Percentiles rank a stretch among this genome's conserved stretches.
phyloP scores from a whole-genome alignment of 2,888 invertebrate species.

The Rambutsinella grinnellia region DNA sequence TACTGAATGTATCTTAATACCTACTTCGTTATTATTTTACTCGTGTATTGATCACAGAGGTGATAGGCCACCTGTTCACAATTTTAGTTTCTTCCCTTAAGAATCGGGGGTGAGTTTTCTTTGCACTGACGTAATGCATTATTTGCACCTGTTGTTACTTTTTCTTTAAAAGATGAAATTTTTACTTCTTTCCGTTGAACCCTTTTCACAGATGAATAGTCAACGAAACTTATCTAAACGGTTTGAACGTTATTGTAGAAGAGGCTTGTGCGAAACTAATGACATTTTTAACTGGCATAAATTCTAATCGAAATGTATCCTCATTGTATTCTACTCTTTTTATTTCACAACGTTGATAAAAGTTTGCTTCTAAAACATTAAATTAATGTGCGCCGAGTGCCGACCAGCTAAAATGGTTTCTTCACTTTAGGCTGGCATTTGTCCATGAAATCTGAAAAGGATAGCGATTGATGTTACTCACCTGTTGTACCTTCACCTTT shows the following conservation, averaged over 20 bases:
- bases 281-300: neutral
- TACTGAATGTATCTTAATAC: constrained; percentile 23
- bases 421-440: neutral
- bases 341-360: too few species aligned
- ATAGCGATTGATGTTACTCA: constrained; percentile 47
- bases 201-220: too few species aligned
- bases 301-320: too few species aligned
- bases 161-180: neutral
- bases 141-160: constrained; percentile 65
- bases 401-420: too few species aligned
- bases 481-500: constrained; percentile 39
- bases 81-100: too few species aligned
- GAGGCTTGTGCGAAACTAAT: neutral
- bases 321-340: too few species aligned
- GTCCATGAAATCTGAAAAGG: neutral
- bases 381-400: too few species aligned
- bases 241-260: neutral
- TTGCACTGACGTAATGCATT: constrained; percentile 49
- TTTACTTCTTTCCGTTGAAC: neutral
- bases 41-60: constrained; percentile 7
- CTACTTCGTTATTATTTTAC: constrained; percentile 19
- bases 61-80: constrained; percentile 63
- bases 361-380: too few species aligned
- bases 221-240: too few species aligned
- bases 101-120: too few species aligned